Evolutionary conservation across 2,113 vertebrate species (phyloP), one percentile per base, ranked within the genome.

Genomic region (Macquaria ambigua): DNA sequence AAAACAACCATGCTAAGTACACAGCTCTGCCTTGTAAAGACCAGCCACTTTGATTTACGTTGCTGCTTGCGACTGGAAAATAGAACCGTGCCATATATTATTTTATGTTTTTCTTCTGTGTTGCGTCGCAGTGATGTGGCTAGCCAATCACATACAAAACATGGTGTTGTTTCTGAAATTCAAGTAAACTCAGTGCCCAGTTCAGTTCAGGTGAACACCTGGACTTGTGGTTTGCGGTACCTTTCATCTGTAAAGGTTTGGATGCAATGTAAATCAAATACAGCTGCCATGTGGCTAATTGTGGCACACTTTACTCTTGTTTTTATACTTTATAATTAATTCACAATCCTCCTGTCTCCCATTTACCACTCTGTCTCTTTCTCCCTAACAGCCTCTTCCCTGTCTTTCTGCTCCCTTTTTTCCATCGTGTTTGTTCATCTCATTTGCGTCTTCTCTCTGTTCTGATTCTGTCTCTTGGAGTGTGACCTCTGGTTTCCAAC

Each of bases 401-500:
- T 21, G 10, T 62, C 14, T 46, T 71, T 71, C 37, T 34, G 2
- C 31, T 48, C 5, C 16, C 3, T 6, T 59, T 62, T 28, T n/a
- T 34, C 61, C 43, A 15, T 23, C 4, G 31, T 31, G 0, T 62
- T 41, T 61, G 46, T n/a, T 55, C 48, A 8, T 63, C 25, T 83
- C 20, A 21, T 18, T 61, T 50, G 18, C 23, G 25, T 55, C 31
- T 39, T 62, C 63, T 66, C 34, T 66, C 6, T 80, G 50, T 52
- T 75, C 73, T 25, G 11, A 77, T 86, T 74, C 67, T 64, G 31
- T 69, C 59, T 83, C 52, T 34, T 15, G 5, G 12, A 63, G 46
- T n/a, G 7, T 66, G 77, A 86, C 83, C 81, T 75, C 63, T 58
- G 41, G 61, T 70, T 55, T 84, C 21, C 9, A 50, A 37, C 67